Base-by-base conservation (phyloP, 2,888 invertebrate species). In the Caenorhabditis uteleia region DNA sequence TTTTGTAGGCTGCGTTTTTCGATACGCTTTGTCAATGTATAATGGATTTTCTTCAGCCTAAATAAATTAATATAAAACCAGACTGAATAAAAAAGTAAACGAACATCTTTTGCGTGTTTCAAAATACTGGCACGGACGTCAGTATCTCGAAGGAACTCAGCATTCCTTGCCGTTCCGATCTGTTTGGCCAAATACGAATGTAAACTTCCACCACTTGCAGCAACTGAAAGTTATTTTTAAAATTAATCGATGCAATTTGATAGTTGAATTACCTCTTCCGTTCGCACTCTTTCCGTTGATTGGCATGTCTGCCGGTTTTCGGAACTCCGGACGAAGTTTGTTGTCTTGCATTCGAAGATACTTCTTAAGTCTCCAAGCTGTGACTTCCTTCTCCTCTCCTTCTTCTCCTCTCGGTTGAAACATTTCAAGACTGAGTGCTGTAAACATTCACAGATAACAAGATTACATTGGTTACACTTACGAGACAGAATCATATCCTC, bases 161-260 rank as follows among this genome's bases (percentile, higher is more conserved):
- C 74, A 55, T 82, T 82, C 43, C 71, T 57, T 34, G 60, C 60
- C 8, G 94, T 86, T 0, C 95, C 97, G 53, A 98, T 87, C 84
- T 95, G 95, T 59, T 95, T 89, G 43, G 95, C 95, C 8, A 97
- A 93, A 83, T 92, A 95, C 1, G 95, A 95, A 75, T 95, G 94
- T 0, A 98, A 86, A 0, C 97, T 98, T 51, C 93, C 93, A 2
- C 95, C 95, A 26, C 94, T 66, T 5, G 68, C 67, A 23, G 77
- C 77, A 21, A 80, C 70, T 46, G 69, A 59, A 0, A 97, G 21
- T 10, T 7, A 18, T 26, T 5, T 42, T 46, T 29, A 75, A 21
- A 48, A 1, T 31, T 43, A 21, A 20, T 10, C 31, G 23, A 20
- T 16, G 14, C 18, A 40, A 23, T 20, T 26, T 40, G 2, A 65